Conservation (phyloP, 2,888 invertebrate genomes). For the Resseliella maxima region DNA sequence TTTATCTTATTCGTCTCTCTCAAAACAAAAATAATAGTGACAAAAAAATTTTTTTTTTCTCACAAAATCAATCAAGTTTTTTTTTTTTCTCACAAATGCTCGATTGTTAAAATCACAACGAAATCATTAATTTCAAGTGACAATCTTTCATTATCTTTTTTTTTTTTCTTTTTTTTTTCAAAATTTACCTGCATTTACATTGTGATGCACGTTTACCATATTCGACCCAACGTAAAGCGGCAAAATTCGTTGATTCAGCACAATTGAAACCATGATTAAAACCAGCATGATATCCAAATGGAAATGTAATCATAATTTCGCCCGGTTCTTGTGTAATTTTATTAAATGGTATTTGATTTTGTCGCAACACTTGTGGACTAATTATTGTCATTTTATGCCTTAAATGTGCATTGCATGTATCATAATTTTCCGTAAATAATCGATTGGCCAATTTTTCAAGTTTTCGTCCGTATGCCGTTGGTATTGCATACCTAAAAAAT, state of each 20-base stretch:
- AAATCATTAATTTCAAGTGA: too few relatives aligned
- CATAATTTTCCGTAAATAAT: conserved; percentile 87
- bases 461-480: conserved; percentile 93
- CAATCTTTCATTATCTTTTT: too few relatives aligned
- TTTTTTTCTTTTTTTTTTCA: too few relatives aligned
- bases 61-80: too few relatives aligned
- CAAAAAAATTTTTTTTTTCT: too few relatives aligned
- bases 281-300: conserved; percentile 97
- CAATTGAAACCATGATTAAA: conserved; percentile 99
- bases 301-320: conserved; percentile 99
- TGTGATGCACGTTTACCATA: conserved; percentile 93
- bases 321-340: conserved; percentile 97
- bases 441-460: conserved; percentile 93
- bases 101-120: too few relatives aligned
- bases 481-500: too few relatives aligned
- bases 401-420: conserved; percentile 90
- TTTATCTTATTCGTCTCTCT: too few relatives aligned
- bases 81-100: too few relatives aligned
- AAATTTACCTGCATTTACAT: conserved; percentile 77
- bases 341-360: conserved; percentile 94
- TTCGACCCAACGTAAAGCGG: conserved; percentile 96
- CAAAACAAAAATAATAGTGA: conserved; percentile 32
- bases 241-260: conserved; percentile 99
- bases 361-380: conserved; percentile 90
- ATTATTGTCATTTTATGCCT: conserved; percentile 99